These are phyloP conservation scores for Chlamydotis undulata DNA, from an alignment of 2,113 vertebrate species.

Conservation along the genomic window DNA sequence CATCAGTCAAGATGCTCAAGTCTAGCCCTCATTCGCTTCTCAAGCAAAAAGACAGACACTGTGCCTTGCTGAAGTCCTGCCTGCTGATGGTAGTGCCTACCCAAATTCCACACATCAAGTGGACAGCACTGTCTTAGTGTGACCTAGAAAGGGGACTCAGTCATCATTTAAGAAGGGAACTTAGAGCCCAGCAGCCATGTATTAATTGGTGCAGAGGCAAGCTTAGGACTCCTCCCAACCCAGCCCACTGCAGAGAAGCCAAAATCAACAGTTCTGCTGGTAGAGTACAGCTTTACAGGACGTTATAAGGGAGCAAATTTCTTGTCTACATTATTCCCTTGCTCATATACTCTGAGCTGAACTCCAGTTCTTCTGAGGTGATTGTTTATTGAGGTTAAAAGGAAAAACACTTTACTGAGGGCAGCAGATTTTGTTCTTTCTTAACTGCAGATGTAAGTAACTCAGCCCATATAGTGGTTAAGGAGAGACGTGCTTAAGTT, in stretches of 20 bases:
- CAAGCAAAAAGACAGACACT: neutral
- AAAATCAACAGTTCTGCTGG: neutral
- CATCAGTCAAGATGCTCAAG: neutral
- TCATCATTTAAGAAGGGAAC: neutral
- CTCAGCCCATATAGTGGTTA: neutral
- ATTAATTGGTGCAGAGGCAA: neutral
- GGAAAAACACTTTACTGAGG: neutral
- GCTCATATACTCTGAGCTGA: neutral
- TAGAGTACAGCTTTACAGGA: neutral
- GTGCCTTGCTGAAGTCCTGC: neutral
- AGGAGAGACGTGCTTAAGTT: neutral
- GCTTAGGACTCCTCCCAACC: neutral
- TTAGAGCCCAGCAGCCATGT: neutral
- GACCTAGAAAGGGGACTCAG: neutral
- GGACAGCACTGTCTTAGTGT: neutral
- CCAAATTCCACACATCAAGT: accelerated
- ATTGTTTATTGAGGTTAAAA: neutral
- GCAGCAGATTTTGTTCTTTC: neutral
- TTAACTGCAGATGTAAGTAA: neutral
- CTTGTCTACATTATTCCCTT: neutral
- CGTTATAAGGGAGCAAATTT: neutral
- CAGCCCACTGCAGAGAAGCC: neutral
- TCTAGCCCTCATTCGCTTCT: neutral
- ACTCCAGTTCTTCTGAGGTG: neutral
- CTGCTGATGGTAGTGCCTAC: neutral